Evolutionary conservation across 2,888 invertebrate species (phyloP).

Genomic region (Heliothis peltigera): DNA sequence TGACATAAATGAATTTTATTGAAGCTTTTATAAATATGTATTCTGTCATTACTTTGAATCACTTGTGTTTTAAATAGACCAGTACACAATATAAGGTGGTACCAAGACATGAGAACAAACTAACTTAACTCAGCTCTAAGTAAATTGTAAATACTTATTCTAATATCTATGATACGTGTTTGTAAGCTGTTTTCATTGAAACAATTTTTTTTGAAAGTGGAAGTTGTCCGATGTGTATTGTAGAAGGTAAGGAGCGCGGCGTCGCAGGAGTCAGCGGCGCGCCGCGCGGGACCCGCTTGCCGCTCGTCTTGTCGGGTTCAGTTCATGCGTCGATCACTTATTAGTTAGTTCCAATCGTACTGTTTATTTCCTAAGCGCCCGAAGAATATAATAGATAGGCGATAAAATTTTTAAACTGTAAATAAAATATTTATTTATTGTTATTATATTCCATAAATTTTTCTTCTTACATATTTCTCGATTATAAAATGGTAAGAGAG

Average conservation of each 20-base stretch:
- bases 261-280: conserved; percentile 15
- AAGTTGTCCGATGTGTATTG: conserved; percentile 63
- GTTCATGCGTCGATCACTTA: conserved; percentile 56
- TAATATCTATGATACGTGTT: conserved; percentile 82
- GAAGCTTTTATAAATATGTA: conserved; percentile 50
- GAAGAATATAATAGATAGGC: conserved; percentile 85
- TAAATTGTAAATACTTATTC: conserved; percentile 84
- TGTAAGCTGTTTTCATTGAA: conserved; percentile 83
- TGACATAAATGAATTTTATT: conserved; percentile 65
- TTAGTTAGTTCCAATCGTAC: conserved; percentile 67
- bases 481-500: conserved; percentile 87
- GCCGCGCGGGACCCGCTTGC: conserved; percentile 37
- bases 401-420: conserved; percentile 87
- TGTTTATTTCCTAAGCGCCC: conserved; percentile 77
- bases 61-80: conserved; percentile 49
- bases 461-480: conserved; percentile 88
- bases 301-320: conserved; percentile 53
- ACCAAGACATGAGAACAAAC: conserved; percentile 76
- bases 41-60: conserved; percentile 35
- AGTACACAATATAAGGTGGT: conserved; percentile 65
- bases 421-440: conserved; percentile 90
- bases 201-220: conserved; percentile 69
- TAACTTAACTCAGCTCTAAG: conserved; percentile 77
- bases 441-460: conserved; percentile 88
- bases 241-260: conserved; percentile 60